phyloP scores from a whole-genome alignment of 1,140 invertebrate genomes.

The Luehdorfia chinensis region DNA sequence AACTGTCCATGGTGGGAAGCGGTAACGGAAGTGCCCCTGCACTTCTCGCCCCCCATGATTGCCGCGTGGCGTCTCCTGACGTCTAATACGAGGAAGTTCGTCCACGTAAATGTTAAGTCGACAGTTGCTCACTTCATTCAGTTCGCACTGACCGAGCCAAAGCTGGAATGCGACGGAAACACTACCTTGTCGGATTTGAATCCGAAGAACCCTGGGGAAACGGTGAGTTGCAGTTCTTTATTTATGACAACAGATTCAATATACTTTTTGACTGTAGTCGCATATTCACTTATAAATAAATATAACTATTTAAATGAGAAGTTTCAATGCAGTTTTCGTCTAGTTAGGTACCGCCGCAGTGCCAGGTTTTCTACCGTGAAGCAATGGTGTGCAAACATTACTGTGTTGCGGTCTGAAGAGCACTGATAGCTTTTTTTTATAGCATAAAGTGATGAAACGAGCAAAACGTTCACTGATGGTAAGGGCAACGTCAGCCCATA shows the following conservation, averaged over 20 bases:
- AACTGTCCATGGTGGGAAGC: slow-evolving; percentile 86
- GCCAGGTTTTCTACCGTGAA: no score
- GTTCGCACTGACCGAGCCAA: slow-evolving; percentile 79
- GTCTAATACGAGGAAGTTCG: slow-evolving; percentile 87
- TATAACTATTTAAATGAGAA: no score
- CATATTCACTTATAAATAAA: no score
- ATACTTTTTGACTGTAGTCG: neutral
- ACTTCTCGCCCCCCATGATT: slow-evolving; percentile 89
- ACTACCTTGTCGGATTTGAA: slow-evolving; percentile 82
- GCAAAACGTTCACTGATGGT: no score
- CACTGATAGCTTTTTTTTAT: no score
- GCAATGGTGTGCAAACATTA: no score
- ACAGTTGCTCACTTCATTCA: slow-evolving; percentile 79
- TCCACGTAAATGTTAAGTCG: slow-evolving; percentile 87
- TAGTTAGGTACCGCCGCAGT: no score
- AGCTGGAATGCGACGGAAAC: slow-evolving; percentile 76
- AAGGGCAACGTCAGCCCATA: no score
- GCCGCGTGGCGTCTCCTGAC: slow-evolving; percentile 89
- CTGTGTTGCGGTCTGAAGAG: no score
- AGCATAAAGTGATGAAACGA: no score
- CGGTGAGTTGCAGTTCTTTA: slow-evolving; percentile 43
- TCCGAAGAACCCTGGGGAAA: slow-evolving; percentile 63
- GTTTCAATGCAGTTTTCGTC: no score
- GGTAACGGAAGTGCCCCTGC: slow-evolving; percentile 82
- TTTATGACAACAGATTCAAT: no score